Evolutionary conservation across 53 echinoderm and acorn worm species (phyloP).

Genomic region (Mesocentrotus franciscanus): DNA sequence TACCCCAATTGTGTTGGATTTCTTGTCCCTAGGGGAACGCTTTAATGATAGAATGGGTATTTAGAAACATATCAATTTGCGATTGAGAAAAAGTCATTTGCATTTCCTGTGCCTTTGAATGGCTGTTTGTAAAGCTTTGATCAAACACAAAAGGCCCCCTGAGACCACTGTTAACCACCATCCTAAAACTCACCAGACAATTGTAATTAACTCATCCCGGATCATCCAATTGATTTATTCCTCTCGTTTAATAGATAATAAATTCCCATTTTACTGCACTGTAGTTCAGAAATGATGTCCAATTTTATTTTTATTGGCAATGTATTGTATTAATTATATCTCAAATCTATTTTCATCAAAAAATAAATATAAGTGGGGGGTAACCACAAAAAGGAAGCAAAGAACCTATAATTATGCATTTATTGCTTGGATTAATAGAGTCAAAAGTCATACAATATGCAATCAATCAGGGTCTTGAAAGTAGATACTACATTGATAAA

Average conservation of each 20-base stretch:
- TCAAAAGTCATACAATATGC: conserved; percentile 19
- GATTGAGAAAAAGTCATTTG: conserved; percentile 54
- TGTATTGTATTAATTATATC: conserved; percentile 1
- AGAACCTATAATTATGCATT: background rate
- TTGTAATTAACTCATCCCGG: conserved; percentile 30
- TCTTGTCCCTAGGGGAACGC: conserved; percentile 46
- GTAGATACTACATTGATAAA: background rate
- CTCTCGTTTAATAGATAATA: background rate
- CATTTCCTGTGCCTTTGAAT: conserved; percentile 64
- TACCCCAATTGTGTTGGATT: conserved; percentile 52
- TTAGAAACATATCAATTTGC: conserved; percentile 67
- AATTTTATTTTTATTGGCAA: conserved; percentile 2
- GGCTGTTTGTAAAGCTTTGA: conserved; percentile 58
- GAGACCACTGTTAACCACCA: conserved; percentile 46
- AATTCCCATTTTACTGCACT: background rate
- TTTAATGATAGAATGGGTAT: conserved; percentile 64
- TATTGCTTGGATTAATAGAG: background rate
- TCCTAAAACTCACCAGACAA: conserved; percentile 1
- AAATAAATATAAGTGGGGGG: conserved; percentile 11
- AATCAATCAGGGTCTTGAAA: background rate
- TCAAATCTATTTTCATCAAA: background rate
- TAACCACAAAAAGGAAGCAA: conserved; percentile 2
- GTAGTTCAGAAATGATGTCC: background rate
- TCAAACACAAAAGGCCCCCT: conserved; percentile 35
- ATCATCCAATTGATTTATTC: conserved; percentile 20